phyloP scores from a whole-genome alignment of 2,888 invertebrate species.

The Drosophila anceps region DNA sequence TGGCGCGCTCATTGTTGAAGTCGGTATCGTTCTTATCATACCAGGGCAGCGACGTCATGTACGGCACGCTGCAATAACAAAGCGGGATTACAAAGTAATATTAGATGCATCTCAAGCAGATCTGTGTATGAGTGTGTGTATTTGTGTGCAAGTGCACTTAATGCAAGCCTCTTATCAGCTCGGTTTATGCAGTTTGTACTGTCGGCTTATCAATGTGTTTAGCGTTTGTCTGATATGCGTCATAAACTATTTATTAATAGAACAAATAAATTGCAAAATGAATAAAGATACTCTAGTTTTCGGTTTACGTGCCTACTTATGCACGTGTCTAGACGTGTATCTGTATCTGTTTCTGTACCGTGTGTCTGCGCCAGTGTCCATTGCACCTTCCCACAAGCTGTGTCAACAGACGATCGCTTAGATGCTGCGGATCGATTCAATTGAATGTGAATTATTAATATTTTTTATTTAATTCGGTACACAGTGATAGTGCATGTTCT shows the following conservation, averaged over 20 bases:
- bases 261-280: slow-evolving; percentile 31
- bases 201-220: slow-evolving; percentile 45
- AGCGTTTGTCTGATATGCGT: slow-evolving; percentile 53
- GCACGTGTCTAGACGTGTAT: too few relatives aligned
- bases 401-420: not conserved
- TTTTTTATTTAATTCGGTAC: not conserved
- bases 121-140: not conserved
- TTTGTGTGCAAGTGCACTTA: not conserved
- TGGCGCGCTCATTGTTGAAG: slow-evolving; percentile 93
- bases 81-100: slow-evolving; percentile 22
- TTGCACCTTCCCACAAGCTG: not conserved
- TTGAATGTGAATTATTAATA: not conserved
- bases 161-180: slow-evolving; percentile 25
- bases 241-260: slow-evolving; percentile 68
- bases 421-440: not conserved
- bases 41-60: slow-evolving; percentile 93
- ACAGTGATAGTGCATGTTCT: slow-evolving; percentile 28
- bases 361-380: not conserved
- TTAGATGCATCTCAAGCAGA: not conserved
- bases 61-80: slow-evolving; percentile 86
- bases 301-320: not conserved
- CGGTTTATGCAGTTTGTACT: slow-evolving; percentile 16
- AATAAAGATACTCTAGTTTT: slow-evolving; percentile 16
- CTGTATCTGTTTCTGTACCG: not conserved
- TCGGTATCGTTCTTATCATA: slow-evolving; percentile 91